Base-by-base conservation (phyloP, 2,888 invertebrate species). In the Lasius platythorax region DNA sequence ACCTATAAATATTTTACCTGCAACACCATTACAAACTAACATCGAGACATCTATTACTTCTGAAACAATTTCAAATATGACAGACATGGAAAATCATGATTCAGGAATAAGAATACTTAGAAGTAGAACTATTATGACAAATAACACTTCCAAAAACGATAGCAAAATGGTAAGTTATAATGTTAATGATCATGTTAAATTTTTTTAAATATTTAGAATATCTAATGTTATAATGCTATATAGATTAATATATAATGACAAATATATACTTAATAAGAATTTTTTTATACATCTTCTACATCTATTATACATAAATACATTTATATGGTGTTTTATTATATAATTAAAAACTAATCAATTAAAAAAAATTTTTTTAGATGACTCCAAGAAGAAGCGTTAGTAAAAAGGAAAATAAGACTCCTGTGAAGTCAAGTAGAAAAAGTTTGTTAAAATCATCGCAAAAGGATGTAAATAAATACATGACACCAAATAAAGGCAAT, bases 121-220 rank as follows among this genome's bases (percentile, higher is more conserved):
- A 40, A 92, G 87, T 74, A 88, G 92, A 66, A 85, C 66, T 11
- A 30, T 92, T n/a, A 11, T 30, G 1, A 8, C 81, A n/a, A 30
- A 15, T 6, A 67, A 74, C 12, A 78, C 83, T 12, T 43, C 85
- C 3, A 86, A 9, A 75, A 61, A 0, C 63, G 88, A 3, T 28
- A 72, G 63, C 30, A 82, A 64, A 15, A 84, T 11, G 56, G 83
- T 82, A 70, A 85, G 85, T 15, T 63, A 63, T 43, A 5, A 46
- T 8, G 30, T 33, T 68, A 67, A 58, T 75, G 1, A 67, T 53
- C 12, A 28, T 61, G 4, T 50, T 33, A 18, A 61, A 15, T 1
- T 40, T 67, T 56, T 75, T 75, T 5, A 23, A 28, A 12, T 37
- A 63, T 68, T 56, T 23, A 50, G 3, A 23, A 18, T 15, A 66